These are phyloP conservation scores for Laticauda laticaudata DNA, from an alignment of 2,113 vertebrate species.

Conservation along the genomic window DNA sequence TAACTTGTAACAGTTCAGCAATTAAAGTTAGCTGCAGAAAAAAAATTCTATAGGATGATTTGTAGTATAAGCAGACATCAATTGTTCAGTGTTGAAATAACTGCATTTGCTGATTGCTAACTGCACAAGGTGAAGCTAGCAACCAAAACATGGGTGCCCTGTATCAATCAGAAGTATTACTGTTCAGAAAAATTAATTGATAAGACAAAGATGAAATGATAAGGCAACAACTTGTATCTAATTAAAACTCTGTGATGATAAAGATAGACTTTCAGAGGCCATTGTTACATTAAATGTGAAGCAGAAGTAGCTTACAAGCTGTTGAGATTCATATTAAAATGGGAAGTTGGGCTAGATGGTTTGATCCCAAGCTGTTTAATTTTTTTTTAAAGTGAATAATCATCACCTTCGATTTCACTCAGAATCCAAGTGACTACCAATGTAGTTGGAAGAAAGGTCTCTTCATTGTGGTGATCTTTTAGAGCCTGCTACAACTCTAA, in stretches of 20 bases:
- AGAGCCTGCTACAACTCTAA: background rate
- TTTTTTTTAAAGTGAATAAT: background rate
- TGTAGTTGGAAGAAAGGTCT: background rate
- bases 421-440: background rate
- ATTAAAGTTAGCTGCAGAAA: slow-evolving; percentile 6
- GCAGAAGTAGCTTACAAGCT: background rate
- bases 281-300: background rate
- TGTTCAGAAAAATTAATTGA: background rate
- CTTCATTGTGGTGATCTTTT: background rate
- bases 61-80: background rate
- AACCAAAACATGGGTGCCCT: background rate
- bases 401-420: background rate
- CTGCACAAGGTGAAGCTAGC: background rate
- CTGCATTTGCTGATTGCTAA: background rate
- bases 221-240: background rate
- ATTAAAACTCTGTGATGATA: background rate
- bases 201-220: background rate
- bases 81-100: background rate
- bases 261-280: background rate
- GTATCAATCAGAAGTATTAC: background rate
- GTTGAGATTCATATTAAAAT: background rate
- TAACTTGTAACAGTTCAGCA: background rate
- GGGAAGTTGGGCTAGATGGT: background rate
- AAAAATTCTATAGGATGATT: background rate
- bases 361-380: background rate